Conservation (phyloP, 1,140 invertebrate species). For the Drosophila ercepeae region DNA sequence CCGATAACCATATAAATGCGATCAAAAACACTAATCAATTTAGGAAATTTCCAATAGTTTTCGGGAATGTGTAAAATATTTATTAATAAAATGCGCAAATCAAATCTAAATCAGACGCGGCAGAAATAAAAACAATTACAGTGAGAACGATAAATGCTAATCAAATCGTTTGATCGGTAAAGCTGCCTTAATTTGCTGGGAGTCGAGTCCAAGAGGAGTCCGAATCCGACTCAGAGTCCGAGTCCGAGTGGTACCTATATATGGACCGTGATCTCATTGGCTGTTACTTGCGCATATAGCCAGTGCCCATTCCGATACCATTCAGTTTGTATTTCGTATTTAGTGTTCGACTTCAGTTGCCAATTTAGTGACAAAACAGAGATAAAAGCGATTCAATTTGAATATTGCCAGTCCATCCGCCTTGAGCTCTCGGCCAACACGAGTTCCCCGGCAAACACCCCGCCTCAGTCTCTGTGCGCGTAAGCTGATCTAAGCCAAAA, state of each 20-base stretch:
- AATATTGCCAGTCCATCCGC: slow-evolving; percentile 58
- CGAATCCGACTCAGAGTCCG: too few relatives aligned
- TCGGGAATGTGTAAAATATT: neutral
- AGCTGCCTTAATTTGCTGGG: slow-evolving; percentile 35
- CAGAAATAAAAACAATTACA: slow-evolving; percentile 55
- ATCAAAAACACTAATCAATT: neutral
- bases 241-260: slow-evolving; percentile 27
- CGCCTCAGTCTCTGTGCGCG: slow-evolving; percentile 13
- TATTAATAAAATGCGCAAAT: slow-evolving; percentile 4
- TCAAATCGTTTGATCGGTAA: slow-evolving; percentile 43
- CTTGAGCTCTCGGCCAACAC: slow-evolving; percentile 8
- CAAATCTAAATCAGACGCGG: slow-evolving; percentile 2
- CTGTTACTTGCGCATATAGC: slow-evolving; percentile 59
- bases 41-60: neutral
- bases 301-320: slow-evolving; percentile 50
- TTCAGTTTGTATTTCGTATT: slow-evolving; percentile 45
- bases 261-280: slow-evolving; percentile 76
- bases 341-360: slow-evolving; percentile 69
- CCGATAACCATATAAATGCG: neutral
- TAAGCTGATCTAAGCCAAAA: slow-evolving; percentile 55
- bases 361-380: slow-evolving; percentile 75
- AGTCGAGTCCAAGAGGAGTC: too few relatives aligned
- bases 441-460: slow-evolving; percentile 2
- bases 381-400: slow-evolving; percentile 73
- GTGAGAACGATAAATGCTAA: slow-evolving; percentile 56